phyloP scores from a whole-genome alignment of 53 echinoderm and acorn worm genomes.

The Henricia sp. region DNA sequence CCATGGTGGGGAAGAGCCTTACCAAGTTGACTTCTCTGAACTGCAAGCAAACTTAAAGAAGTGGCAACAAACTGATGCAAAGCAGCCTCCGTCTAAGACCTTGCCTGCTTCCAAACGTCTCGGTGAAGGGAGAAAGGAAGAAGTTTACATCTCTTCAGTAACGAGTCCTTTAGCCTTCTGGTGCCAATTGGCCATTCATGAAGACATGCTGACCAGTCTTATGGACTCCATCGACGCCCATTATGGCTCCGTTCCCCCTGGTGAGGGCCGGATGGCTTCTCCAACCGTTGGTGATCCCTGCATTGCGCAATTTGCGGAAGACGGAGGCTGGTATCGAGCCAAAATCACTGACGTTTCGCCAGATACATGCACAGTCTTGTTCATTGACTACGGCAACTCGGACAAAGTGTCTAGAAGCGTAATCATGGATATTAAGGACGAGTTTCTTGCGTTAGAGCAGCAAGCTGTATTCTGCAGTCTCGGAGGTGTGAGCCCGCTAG shows the following conservation, averaged over 20 bases:
- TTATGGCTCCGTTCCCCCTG: constrained; percentile 29
- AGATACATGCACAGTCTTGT: constrained; percentile 63
- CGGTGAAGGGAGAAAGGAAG: constrained; percentile 33
- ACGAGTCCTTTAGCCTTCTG: constrained; percentile 76
- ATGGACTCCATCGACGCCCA: constrained; percentile 54
- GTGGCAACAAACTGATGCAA: background rate
- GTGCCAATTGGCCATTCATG: constrained; percentile 66
- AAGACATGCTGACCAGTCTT: constrained; percentile 19
- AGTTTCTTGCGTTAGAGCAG: constrained; percentile 62
- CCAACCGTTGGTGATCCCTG: constrained; percentile 71
- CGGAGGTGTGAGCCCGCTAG: constrained; percentile 58
- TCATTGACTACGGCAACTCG: constrained; percentile 93
- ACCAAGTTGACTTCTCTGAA: constrained; percentile 60
- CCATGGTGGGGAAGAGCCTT: constrained; percentile 66
- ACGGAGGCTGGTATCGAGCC: constrained; percentile 93
- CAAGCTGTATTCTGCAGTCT: constrained; percentile 75
- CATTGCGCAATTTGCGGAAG: constrained; percentile 82
- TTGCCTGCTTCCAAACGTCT: constrained; percentile 20
- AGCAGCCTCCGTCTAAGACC: background rate
- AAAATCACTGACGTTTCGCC: constrained; percentile 45
- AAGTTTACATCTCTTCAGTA: constrained; percentile 71
- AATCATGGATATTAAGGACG: constrained; percentile 63
- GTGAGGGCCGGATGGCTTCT: constrained; percentile 7
- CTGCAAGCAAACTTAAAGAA: constrained; percentile 26
- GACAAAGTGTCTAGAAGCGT: constrained; percentile 58